Evolutionary conservation across 2,888 invertebrate genomes (phyloP).

Genomic region (Nymphalis c-album): DNA sequence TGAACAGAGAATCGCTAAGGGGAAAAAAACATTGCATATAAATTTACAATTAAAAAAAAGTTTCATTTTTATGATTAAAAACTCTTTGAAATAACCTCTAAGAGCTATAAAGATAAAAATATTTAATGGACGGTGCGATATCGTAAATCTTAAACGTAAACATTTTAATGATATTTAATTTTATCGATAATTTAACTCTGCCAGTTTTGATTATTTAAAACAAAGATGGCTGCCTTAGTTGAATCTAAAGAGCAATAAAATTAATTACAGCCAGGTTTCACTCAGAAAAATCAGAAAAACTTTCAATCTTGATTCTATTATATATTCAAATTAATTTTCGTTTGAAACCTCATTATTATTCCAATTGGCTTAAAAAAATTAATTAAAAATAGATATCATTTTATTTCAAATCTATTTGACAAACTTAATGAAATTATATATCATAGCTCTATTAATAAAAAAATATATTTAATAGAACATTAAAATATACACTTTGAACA

Average conservation of each 20-base stretch:
- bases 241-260: background rate
- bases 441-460: too few species aligned
- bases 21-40: background rate
- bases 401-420: too few species aligned
- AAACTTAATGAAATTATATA: too few species aligned
- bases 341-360: too few species aligned
- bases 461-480: too few species aligned
- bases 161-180: slow-evolving; percentile 5
- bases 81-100: slow-evolving; percentile 11
- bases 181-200: background rate
- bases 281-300: too few species aligned
- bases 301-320: too few species aligned
- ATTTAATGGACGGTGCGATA: slow-evolving; percentile 9
- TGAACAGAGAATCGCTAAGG: background rate
- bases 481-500: too few species aligned
- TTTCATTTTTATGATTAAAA: slow-evolving; percentile 6
- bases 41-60: slow-evolving; percentile 1
- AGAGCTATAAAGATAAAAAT: slow-evolving; percentile 7
- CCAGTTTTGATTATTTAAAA: slow-evolving; percentile 1
- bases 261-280: too few species aligned
- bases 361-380: too few species aligned
- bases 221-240: background rate
- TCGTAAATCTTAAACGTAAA: slow-evolving; percentile 9
- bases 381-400: too few species aligned
- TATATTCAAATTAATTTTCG: too few species aligned